These are phyloP conservation scores for Oscheius sp. DNA, from an alignment of 2,888 invertebrate species.

Conservation along the genomic window DNA sequence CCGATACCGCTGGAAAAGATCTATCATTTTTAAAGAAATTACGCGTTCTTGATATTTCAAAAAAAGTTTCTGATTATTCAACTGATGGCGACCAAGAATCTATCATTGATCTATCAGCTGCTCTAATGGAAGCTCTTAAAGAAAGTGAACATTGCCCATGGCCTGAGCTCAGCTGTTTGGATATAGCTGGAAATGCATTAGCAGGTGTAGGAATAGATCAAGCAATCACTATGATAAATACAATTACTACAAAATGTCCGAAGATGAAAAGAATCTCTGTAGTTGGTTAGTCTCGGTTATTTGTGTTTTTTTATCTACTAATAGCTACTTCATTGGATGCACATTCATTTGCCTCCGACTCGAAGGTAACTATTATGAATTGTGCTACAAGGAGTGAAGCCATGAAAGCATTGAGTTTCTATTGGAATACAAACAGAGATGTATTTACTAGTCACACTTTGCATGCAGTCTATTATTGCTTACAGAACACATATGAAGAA, in stretches of 20 bases:
- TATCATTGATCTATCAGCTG: conserved; percentile 39
- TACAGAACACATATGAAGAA: conserved; percentile 53
- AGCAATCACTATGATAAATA: conserved; percentile 40
- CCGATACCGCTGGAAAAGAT: conserved; percentile 38
- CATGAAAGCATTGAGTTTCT: conserved; percentile 42
- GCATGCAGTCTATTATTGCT: conserved; percentile 51
- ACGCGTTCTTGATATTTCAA: conserved; percentile 49
- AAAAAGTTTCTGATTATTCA: conserved; percentile 38
- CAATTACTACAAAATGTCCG: conserved; percentile 42
- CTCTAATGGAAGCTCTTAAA: conserved; percentile 41
- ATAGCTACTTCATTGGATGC: conserved; percentile 53
- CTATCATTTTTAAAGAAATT: conserved; percentile 38
- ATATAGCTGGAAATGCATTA: conserved; percentile 52
- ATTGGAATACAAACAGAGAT: conserved; percentile 44
- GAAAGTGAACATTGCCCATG: conserved; percentile 36
- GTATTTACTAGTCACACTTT: conserved; percentile 54
- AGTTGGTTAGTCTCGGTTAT: conserved; percentile 36
- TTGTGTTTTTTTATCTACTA: not conserved
- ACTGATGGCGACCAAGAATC: conserved; percentile 35
- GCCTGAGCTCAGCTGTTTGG: conserved; percentile 48
- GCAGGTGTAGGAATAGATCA: conserved; percentile 47
- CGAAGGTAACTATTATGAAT: conserved; percentile 39
- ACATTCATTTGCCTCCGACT: conserved; percentile 12
- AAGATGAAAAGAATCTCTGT: conserved; percentile 43
- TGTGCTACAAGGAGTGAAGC: conserved; percentile 40